phyloP scores from a whole-genome alignment of 1,140 invertebrate species.

The Teleopsis dalmanni region DNA sequence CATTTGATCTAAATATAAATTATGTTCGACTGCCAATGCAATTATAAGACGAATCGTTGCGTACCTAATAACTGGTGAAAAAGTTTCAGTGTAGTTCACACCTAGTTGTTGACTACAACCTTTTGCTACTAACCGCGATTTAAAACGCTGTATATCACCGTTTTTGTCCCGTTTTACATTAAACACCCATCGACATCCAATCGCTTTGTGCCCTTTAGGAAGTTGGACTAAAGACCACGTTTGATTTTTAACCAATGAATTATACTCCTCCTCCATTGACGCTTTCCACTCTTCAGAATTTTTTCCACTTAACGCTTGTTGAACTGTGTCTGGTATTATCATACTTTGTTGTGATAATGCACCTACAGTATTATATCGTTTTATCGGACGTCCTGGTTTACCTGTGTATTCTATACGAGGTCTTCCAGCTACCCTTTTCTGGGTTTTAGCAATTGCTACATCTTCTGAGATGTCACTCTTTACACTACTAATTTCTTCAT shows the following conservation, averaged over 20 bases:
- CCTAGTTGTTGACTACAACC: conserved; percentile 29
- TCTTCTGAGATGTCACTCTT: too few relatives aligned
- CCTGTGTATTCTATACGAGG: too few relatives aligned
- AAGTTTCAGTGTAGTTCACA: conserved; percentile 38
- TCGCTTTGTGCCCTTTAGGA: conserved; percentile 7
- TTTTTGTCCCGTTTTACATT: conserved; percentile 20
- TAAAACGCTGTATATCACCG: conserved; percentile 21
- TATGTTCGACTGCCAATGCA: conserved; percentile 15
- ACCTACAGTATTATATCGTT: not conserved
- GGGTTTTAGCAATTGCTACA: too few relatives aligned
- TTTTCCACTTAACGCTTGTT: conserved; percentile 16
- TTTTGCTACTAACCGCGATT: conserved; percentile 40
- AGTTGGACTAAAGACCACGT: conserved; percentile 13
- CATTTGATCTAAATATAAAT: conserved; percentile 11
- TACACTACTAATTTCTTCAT: too few relatives aligned
- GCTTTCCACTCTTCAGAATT: conserved; percentile 14
- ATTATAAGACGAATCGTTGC: conserved; percentile 25
- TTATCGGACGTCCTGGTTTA: not conserved
- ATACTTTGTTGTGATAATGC: not conserved
- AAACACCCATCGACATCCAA: conserved; percentile 16
- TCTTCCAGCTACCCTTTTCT: too few relatives aligned
- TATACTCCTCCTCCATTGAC: conserved; percentile 18
- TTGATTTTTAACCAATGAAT: conserved; percentile 13
- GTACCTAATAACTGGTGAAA: conserved; percentile 30
- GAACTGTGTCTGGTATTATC: not conserved